A percentile compares a stretch with the other conserved stretches of the same genome.
These are phyloP conservation scores for Hormaphis cornu DNA, from an alignment of 1,140 invertebrate species.

Conservation along the genomic window DNA sequence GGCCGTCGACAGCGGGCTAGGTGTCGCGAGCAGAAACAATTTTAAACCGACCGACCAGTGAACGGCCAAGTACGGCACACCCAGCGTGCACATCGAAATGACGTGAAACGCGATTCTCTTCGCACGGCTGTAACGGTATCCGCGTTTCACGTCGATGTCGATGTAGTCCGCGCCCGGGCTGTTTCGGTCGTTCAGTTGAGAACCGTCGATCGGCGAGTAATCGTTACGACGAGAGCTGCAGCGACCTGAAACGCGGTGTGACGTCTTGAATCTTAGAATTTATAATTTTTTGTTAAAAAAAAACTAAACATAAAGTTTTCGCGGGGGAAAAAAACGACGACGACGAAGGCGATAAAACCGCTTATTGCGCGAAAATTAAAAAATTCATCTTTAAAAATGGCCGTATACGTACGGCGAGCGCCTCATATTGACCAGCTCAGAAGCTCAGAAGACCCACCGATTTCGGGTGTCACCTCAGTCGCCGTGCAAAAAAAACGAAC, in stretches of 20 bases:
- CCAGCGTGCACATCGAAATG: neutral
- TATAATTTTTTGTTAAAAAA: no score
- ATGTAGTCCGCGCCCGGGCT: neutral
- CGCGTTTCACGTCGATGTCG: neutral
- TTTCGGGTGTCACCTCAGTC: no score
- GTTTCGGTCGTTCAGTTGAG: neutral
- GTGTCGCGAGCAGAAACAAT: neutral
- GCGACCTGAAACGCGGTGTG: neutral
- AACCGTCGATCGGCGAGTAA: neutral
- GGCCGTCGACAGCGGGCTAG: neutral
- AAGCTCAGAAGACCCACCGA: no score
- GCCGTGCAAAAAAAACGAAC: no score
- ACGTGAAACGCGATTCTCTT: constrained; percentile 18
- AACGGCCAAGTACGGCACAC: constrained; percentile 13
- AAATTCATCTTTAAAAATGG: no score
- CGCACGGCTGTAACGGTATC: neutral
- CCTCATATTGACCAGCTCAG: no score
- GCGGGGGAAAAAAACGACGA: no score
- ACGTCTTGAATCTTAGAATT: no score
- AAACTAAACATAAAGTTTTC: no score
- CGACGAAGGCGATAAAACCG: no score
- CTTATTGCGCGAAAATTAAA: no score
- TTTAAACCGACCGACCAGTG: constrained; percentile 18
- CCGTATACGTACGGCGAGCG: no score
- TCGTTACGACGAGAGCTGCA: neutral